These are phyloP conservation scores for Helarctos malayanus DNA, from an alignment of 2,797 vertebrate species.

Conservation along the genomic window DNA sequence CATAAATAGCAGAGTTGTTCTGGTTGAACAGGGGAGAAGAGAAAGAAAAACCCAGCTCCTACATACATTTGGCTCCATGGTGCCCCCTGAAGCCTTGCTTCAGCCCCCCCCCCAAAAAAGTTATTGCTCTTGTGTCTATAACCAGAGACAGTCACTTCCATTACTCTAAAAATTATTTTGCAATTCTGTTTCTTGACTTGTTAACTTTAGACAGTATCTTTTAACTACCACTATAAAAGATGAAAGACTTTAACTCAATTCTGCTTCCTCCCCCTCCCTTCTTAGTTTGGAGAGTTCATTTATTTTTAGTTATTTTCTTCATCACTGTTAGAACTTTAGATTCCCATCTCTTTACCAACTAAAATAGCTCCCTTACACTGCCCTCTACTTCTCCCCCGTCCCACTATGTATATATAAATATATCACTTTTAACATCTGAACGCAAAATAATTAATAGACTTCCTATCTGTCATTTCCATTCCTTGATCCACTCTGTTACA, in stretches of 20 bases:
- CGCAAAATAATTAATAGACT: background rate
- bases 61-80: background rate
- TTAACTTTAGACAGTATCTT: background rate
- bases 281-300: slow-evolving; percentile 25
- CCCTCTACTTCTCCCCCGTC: background rate
- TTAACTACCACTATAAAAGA: background rate
- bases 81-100: background rate
- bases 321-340: slow-evolving; percentile 22
- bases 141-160: background rate
- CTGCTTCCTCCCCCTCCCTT: background rate
- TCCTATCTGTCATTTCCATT: background rate
- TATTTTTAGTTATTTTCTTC: slow-evolving; percentile 42
- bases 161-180: background rate
- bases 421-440: slow-evolving; percentile 10
- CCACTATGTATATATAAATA: background rate
- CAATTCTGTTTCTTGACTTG: background rate
- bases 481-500: background rate
- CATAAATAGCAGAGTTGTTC: background rate
- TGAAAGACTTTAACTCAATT: background rate
- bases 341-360: slow-evolving; percentile 1
- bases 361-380: background rate
- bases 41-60: background rate
- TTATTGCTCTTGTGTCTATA: background rate
- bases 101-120: background rate
- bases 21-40: background rate